Conservation (phyloP, 2,888 invertebrate species). For the Homarus gammarus region DNA sequence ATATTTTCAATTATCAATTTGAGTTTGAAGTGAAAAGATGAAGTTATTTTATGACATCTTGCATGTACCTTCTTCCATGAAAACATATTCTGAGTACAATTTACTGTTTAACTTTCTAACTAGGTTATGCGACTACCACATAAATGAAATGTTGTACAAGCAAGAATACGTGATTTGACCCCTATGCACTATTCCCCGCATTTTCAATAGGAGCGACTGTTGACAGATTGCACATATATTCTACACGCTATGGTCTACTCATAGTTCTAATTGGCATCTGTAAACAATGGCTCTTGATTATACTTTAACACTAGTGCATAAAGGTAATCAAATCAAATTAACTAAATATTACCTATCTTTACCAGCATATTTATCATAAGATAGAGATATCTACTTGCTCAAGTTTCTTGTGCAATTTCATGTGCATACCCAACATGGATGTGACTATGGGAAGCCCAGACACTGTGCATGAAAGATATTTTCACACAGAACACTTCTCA, state of each 20-base stretch:
- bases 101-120: neutral
- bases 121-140: neutral
- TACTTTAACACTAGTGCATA: constrained; percentile 71
- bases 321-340: constrained; percentile 65
- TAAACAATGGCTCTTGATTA: constrained; percentile 69
- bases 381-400: constrained; percentile 31
- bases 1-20: neutral
- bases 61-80: neutral
- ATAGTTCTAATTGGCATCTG: constrained; percentile 54
- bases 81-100: neutral
- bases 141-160: constrained; percentile 36
- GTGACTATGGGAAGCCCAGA: constrained; percentile 20
- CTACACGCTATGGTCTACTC: constrained; percentile 43
- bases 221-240: constrained; percentile 56
- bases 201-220: constrained; percentile 68
- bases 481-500: neutral
- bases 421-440: constrained; percentile 35
- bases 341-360: constrained; percentile 42
- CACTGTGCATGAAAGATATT: neutral
- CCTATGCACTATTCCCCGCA: constrained; percentile 72
- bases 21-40: constrained; percentile 28
- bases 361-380: constrained; percentile 45
- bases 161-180: constrained; percentile 64
- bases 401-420: constrained; percentile 41
- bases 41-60: constrained; percentile 14